Evolutionary conservation across 37 sponge, comb jelly and placozoan genomes (phyloP), one percentile per base, ranked within the genome.

Genomic region (Beroe forskalii): DNA sequence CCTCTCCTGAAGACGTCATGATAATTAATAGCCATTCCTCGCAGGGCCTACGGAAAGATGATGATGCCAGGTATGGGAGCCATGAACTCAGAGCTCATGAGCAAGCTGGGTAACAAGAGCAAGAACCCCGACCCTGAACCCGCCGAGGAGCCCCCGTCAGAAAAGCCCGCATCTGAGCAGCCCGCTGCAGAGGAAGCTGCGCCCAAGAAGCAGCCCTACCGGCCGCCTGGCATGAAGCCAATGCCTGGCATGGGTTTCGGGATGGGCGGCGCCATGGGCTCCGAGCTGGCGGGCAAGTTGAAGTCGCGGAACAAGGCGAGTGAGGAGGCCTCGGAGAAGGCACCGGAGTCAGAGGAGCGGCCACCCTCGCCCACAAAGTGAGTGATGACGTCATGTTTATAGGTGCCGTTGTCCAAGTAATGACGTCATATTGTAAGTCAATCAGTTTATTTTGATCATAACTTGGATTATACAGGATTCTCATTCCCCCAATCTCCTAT

Each of bases 11-110:
- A n/a, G n/a, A n/a, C n/a, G n/a, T n/a, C n/a, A n/a, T n/a, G n/a
- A n/a, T n/a, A n/a, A n/a, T n/a, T n/a, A n/a, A n/a, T n/a, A n/a
- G n/a, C n/a, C n/a, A n/a, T n/a, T n/a, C n/a, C n/a, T n/a, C n/a
- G n/a, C 66, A 63, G 66, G 66, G 25, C 66, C n/a, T 63, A 63
- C n/a, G 66, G 66, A n/a, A 63, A 63, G 25, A 63, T 63, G 66
- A 20, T 8, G 25, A 19, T 6, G 9, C 20, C 25, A 30, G 66
- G 66, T 19, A 63, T 63, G 66, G 66, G 66, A 63, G 66, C 66
- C 20, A 63, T 63, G 66, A 63, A 63, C 66, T 28, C 4, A 4
- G 66, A 63, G 25, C 66, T 63, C 3, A 63, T 63, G 66, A 63
- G 25, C 66, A 63, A 63, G 25, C 66, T 63, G 14, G 66, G 66